Conservation (phyloP, 2,888 invertebrate genomes). For the Ditula angustiorana region DNA sequence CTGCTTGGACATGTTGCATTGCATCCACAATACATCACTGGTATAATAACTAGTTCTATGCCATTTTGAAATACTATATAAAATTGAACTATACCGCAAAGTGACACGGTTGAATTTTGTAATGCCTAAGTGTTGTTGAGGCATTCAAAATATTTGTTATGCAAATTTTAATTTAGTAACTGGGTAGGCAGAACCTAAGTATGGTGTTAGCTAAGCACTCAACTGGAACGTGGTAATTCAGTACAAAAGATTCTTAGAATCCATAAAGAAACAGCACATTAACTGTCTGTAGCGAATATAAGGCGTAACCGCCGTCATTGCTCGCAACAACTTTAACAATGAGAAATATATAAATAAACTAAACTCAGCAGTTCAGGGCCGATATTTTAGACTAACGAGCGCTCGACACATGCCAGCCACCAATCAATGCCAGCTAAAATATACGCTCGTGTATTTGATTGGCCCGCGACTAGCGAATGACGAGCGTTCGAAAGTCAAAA, state of each 20-base stretch:
- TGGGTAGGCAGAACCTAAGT: background rate
- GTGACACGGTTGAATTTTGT: background rate
- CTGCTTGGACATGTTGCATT: too few species aligned
- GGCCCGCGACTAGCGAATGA: too few species aligned
- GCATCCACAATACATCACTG: background rate
- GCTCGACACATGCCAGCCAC: too few species aligned
- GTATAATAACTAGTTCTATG: background rate
- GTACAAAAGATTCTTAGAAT: constrained; percentile 19
- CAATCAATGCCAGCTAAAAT: too few species aligned
- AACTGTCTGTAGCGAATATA: too few species aligned
- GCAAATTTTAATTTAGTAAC: constrained; percentile 2
- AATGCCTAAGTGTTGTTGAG: background rate
- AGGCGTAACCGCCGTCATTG: too few species aligned
- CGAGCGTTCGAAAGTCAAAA: too few species aligned
- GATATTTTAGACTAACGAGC: too few species aligned
- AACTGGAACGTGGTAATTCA: background rate
- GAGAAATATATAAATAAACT: too few species aligned
- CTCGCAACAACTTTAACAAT: too few species aligned
- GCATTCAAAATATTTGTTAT: constrained; percentile 12
- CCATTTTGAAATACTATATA: background rate
- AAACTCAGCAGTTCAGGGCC: too few species aligned
- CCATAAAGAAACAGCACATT: background rate
- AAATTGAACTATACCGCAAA: background rate
- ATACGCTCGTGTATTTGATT: too few species aligned
- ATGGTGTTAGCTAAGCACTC: background rate